Evolutionary conservation across 2,888 invertebrate species (phyloP).

Genomic region (Spisula solida): DNA sequence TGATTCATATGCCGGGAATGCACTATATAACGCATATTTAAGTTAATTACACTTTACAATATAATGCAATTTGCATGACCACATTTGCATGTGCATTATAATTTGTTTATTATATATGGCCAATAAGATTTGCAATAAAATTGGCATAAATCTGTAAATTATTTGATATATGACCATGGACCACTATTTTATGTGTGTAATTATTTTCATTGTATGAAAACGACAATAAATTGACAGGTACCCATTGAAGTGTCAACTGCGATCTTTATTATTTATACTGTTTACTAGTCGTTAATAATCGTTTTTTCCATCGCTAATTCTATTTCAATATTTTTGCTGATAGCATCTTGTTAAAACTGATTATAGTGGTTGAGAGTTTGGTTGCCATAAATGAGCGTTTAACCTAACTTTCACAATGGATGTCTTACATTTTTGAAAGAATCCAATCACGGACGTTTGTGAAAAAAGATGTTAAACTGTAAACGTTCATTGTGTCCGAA

Average conservation of each 20-base stretch:
- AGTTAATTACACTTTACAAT: neutral
- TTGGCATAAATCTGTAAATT: constrained; percentile 17
- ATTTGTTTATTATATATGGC: constrained; percentile 33
- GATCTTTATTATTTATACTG: constrained; percentile 13
- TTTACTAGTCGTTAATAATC: neutral
- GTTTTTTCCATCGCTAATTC: neutral
- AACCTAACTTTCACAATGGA: neutral
- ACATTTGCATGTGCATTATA: neutral
- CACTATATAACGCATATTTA: neutral
- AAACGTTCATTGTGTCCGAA: neutral
- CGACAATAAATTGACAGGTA: constrained; percentile 47
- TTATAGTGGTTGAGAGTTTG: neutral
- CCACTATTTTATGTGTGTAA: constrained; percentile 42
- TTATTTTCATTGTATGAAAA: constrained; percentile 51
- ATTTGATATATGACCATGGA: constrained; percentile 23
- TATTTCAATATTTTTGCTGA: neutral
- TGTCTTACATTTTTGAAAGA: neutral
- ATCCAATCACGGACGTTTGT: neutral
- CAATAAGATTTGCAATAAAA: constrained; percentile 51
- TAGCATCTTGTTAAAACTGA: neutral
- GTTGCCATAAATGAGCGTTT: neutral
- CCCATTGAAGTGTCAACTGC: constrained; percentile 41
- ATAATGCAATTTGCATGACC: neutral
- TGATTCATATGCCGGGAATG: neutral
- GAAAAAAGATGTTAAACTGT: neutral